Percentiles rank a stretch among this genome's conserved stretches.
Conservation (phyloP, 2,888 invertebrate species). For the Drosophila subsilvestris region DNA sequence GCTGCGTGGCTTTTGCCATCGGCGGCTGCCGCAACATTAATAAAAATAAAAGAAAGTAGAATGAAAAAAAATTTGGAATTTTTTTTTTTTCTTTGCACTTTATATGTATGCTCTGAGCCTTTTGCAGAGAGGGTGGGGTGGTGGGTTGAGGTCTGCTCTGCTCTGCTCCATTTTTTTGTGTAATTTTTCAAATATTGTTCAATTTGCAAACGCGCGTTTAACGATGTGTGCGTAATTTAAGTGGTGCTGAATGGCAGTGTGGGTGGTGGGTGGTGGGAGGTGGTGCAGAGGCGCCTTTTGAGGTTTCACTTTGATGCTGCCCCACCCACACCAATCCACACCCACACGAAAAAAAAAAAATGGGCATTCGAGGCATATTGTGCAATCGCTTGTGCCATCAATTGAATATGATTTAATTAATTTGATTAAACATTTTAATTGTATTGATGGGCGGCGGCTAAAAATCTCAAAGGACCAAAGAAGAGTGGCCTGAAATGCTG, state of each 20-base stretch:
- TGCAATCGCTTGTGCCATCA: conserved; percentile 75
- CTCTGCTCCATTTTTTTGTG: conserved; percentile 27
- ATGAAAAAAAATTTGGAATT: conserved; percentile 43
- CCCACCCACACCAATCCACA: conserved; percentile 3
- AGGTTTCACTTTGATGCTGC: conserved; percentile 73
- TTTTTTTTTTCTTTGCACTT: conserved; percentile 50
- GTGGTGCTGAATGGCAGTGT: conserved; percentile 59
- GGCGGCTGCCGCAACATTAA: conserved; percentile 74
- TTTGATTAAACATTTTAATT: conserved; percentile 68
- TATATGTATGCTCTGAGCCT: conserved; percentile 46
- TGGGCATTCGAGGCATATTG: conserved; percentile 35
- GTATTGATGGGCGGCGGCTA: conserved; percentile 36
- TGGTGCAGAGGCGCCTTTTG: conserved; percentile 56
- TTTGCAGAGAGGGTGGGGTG: not conserved
- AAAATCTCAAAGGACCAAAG: conserved; percentile 1
- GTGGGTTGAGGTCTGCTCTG: not conserved
- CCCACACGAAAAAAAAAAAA: not conserved
- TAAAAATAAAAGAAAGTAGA: conserved; percentile 47
- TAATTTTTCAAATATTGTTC: conserved; percentile 83
- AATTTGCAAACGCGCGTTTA: conserved; percentile 80
- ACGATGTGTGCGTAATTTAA: conserved; percentile 82
- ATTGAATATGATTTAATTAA: conserved; percentile 78
- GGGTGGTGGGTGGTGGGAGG: conserved; percentile 20
- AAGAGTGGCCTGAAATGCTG: not conserved
- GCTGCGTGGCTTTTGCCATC: conserved; percentile 62